A percentile compares a stretch with the other conserved stretches of the same genome.
phyloP scores from a whole-genome alignment of 2,113 vertebrate genomes.

The Gymnobelideus leadbeateri region DNA sequence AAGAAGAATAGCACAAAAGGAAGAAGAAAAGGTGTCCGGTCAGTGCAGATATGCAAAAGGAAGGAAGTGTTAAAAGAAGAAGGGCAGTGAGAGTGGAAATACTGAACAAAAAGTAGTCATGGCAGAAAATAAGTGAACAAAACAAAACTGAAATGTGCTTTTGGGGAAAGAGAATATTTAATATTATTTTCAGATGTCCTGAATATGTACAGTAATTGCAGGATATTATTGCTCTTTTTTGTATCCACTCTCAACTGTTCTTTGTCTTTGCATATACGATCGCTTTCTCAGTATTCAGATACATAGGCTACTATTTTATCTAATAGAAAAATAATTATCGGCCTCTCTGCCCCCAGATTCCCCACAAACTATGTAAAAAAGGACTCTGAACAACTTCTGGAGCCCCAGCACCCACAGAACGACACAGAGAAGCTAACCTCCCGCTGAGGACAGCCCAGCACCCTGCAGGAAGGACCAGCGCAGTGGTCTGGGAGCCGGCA shows the following conservation, averaged over 20 bases:
- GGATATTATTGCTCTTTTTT: constrained; percentile 16
- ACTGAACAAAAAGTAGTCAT: neutral
- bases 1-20: neutral
- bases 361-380: too few species aligned
- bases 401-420: too few species aligned
- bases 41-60: neutral
- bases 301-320: neutral
- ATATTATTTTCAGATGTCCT: neutral
- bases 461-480: too few species aligned
- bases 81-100: constrained; percentile 15
- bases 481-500: too few species aligned
- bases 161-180: neutral
- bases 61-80: neutral
- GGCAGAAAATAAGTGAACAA: constrained; percentile 35
- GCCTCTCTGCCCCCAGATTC: too few species aligned
- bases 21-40: neutral
- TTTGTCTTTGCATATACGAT: neutral
- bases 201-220: neutral
- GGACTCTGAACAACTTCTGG: too few species aligned
- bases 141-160: neutral
- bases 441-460: too few species aligned
- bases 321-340: constrained; percentile 7
- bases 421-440: too few species aligned
- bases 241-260: neutral
- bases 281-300: constrained; percentile 15